phyloP scores from a whole-genome alignment of 2,888 invertebrate species.

The Platypus cylindrus region DNA sequence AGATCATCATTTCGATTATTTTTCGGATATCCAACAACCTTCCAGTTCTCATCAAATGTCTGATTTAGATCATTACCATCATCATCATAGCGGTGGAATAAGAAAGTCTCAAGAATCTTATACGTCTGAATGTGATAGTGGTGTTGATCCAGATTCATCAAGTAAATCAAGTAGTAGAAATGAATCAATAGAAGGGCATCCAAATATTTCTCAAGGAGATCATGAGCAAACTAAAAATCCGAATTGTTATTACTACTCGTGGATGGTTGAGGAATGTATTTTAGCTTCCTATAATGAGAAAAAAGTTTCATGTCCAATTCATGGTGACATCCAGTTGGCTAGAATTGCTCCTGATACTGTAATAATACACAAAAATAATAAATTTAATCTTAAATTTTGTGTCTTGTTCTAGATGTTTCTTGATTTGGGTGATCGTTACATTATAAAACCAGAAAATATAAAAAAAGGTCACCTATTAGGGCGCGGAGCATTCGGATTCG shows the following conservation, averaged over 20 bases:
- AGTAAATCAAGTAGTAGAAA: slow-evolving; percentile 73
- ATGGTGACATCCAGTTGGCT: slow-evolving; percentile 59
- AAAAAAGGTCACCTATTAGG: slow-evolving; percentile 67
- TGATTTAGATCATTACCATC: slow-evolving; percentile 1
- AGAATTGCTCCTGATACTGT: slow-evolving; percentile 90
- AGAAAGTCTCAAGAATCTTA: slow-evolving; percentile 57
- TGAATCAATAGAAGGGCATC: slow-evolving; percentile 71
- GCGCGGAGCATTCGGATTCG: slow-evolving; percentile 97
- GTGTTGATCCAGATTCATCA: slow-evolving; percentile 73
- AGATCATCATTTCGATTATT: slow-evolving; percentile 6
- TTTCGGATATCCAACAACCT: slow-evolving; percentile 9
- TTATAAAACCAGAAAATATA: slow-evolving; percentile 74
- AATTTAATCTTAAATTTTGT: too few relatives aligned
- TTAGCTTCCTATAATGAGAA: slow-evolving; percentile 67
- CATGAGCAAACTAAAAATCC: slow-evolving; percentile 6
- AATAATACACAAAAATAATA: too few relatives aligned
- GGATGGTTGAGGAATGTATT: slow-evolving; percentile 96
- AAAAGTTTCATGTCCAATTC: slow-evolving; percentile 62
- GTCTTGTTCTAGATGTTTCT: slow-evolving; percentile 52
- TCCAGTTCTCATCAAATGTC: slow-evolving; percentile 4
- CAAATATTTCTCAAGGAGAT: slow-evolving; percentile 24
- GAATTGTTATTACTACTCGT: slow-evolving; percentile 54
- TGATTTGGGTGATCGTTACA: slow-evolving; percentile 70
- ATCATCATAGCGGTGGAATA: slow-evolving; percentile 25
- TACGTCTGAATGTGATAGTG: slow-evolving; percentile 76